Percentiles rank a stretch among this genome's conserved stretches.
Evolutionary conservation across 2,888 invertebrate genomes (phyloP).

Genomic region (Caenorhabditis afra): DNA sequence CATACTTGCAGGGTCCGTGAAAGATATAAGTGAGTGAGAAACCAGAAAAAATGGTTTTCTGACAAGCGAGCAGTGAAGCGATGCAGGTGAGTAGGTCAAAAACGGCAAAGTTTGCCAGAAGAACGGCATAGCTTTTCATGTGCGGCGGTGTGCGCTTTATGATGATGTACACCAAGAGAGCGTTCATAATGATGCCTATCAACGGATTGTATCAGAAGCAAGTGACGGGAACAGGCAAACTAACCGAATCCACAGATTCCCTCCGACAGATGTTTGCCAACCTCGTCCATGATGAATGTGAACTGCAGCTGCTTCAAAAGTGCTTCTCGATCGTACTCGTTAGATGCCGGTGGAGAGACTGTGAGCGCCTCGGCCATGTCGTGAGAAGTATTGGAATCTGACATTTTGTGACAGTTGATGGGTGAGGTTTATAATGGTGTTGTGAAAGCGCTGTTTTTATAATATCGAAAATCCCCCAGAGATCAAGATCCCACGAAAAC

Average conservation of each 20-base stretch:
- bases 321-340: slow-evolving; percentile 16
- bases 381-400: too few relatives aligned
- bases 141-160: slow-evolving; percentile 46
- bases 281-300: slow-evolving; percentile 49
- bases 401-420: too few relatives aligned
- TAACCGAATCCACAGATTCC: slow-evolving; percentile 39
- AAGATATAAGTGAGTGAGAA: slow-evolving; percentile 61
- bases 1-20: slow-evolving; percentile 59
- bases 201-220: not conserved
- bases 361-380: too few relatives aligned
- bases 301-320: slow-evolving; percentile 31
- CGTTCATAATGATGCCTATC: slow-evolving; percentile 45
- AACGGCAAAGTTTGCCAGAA: slow-evolving; percentile 62
- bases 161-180: slow-evolving; percentile 45
- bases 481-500: too few relatives aligned
- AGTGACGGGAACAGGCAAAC: not conserved
- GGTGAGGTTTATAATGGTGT: too few relatives aligned
- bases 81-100: slow-evolving; percentile 58
- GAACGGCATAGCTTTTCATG: slow-evolving; percentile 55
- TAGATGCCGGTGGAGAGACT: not conserved
- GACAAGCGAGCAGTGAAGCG: slow-evolving; percentile 48
- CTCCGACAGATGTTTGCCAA: slow-evolving; percentile 44
- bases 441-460: too few relatives aligned
- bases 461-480: too few relatives aligned
- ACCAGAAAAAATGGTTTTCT: slow-evolving; percentile 61